Evolutionary conservation across 2,888 invertebrate genomes (phyloP).

Genomic region (Drosophila gaucha): DNA sequence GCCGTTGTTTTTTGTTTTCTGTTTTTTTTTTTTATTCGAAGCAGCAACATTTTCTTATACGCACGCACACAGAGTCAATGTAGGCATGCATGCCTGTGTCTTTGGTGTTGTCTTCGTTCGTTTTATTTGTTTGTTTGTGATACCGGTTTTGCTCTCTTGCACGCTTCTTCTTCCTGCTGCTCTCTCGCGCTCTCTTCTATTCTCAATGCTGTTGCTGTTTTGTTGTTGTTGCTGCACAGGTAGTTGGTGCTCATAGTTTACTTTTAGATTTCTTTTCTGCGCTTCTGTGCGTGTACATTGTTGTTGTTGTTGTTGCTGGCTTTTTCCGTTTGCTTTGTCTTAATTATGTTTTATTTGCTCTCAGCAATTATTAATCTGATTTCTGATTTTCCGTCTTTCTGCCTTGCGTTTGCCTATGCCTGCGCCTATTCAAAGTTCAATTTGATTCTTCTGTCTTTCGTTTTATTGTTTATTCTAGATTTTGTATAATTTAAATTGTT

Average conservation of each 20-base stretch:
- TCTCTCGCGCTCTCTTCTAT: constrained; percentile 30
- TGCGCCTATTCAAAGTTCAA: constrained; percentile 45
- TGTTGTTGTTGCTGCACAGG: constrained; percentile 56
- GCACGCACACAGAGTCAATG: constrained; percentile 20
- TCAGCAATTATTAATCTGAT: constrained; percentile 60
- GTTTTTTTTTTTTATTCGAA: constrained; percentile 37
- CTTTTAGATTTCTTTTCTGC: constrained; percentile 74
- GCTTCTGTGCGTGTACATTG: constrained; percentile 53
- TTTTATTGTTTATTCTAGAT: constrained; percentile 36
- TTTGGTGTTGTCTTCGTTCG: constrained; percentile 56
- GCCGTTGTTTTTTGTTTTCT: constrained; percentile 17
- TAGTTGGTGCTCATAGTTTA: constrained; percentile 72
- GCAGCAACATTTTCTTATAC: constrained; percentile 50
- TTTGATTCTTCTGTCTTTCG: constrained; percentile 23
- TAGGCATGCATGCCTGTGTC: constrained; percentile 29
- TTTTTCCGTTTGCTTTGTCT: constrained; percentile 38
- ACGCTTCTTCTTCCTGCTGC: constrained; percentile 22
- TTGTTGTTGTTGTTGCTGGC: constrained; percentile 23
- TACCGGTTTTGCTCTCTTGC: constrained; percentile 64
- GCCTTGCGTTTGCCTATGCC: constrained; percentile 7
- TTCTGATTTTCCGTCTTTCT: constrained; percentile 34
- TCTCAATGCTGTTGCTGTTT: constrained; percentile 15
- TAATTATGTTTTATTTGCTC: constrained; percentile 67
- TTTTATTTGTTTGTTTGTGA: constrained; percentile 62
- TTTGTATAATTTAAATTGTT: constrained; percentile 38